Evolutionary conservation across 2,888 invertebrate genomes (phyloP), one percentile per base, ranked within the genome.

Genomic region (Lepidochitona cinerea): DNA sequence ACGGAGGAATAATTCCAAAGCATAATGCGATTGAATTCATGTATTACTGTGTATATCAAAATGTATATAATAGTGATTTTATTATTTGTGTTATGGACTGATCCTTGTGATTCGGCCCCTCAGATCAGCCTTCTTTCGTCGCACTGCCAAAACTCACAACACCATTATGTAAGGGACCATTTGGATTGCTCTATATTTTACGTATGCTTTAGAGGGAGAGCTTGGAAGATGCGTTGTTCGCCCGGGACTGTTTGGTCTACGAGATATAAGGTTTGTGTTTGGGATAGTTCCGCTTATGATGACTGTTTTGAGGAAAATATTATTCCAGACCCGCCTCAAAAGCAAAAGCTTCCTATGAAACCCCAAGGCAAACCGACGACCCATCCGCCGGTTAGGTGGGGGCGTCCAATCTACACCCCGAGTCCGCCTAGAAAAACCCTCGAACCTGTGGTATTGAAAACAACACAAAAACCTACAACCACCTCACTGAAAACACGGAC

Each of bases 141-240:
- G 32, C 23, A 49, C 7, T 59, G 59, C 29, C 59, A 29, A 32
- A 59, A 12, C 12, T 59, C 59, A 14, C 32, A 23, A 14, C 59
- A 59, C 9, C 59, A 59, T 59, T 59, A 59, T 26, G 59, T 59
- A 29, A 18, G 59, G 9, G 59, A 59, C 29, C 59, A 59, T 26
- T 29, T 32, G 59, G 59, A 59, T 9, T 59, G 59, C 29, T 59
- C 59, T 18, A 26, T 59, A 26, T 59, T 59, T 59, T 59, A 59
- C 59, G 59, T 59, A 32, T 59, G 59, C 9, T 59, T 29, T 59
- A 18, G 59, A 26, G 59, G 59, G 29, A 23, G 59, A 14, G 59
- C 59, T 2, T 59, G 59, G 59, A 59, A 59, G 29, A 59, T 59
- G 59, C 59, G 59, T 12, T 59, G 59, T 59, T 59, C 59, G 2